These are phyloP conservation scores for Agrilus cyanescens DNA, from an alignment of 2,888 invertebrate species.

Conservation along the genomic window DNA sequence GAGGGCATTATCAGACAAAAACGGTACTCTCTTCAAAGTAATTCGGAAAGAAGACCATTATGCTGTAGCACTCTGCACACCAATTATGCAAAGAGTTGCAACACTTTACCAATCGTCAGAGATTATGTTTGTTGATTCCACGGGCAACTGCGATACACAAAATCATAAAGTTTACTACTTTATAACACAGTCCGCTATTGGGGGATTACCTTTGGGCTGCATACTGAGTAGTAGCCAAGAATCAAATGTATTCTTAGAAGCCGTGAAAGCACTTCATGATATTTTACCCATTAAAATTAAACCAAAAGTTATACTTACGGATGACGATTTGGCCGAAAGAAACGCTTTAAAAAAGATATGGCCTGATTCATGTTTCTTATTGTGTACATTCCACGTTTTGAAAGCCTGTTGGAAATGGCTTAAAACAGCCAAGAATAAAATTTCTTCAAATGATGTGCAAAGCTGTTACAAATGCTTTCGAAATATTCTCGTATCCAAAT, in stretches of 20 bases:
- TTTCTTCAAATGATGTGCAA: not conserved
- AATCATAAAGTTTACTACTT: constrained; percentile 8
- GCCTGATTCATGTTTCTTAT: not conserved
- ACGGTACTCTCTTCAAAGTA: constrained; percentile 5
- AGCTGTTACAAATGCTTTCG: not conserved
- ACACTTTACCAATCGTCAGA: constrained; percentile 5
- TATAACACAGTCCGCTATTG: constrained; percentile 6
- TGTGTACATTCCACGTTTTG: constrained; percentile 1
- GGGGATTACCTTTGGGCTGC: constrained; percentile 7
- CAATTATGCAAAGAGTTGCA: constrained; percentile 10
- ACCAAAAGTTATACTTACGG: constrained; percentile 2
- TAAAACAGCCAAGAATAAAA: not conserved
- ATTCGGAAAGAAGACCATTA: constrained; percentile 7
- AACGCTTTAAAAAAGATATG: not conserved
- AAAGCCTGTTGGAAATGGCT: constrained; percentile 4
- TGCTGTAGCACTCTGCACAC: constrained; percentile 7
- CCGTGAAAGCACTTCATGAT: not conserved
- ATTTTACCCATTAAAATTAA: not conserved
- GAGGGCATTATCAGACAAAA: constrained; percentile 7
- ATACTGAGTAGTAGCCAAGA: constrained; percentile 5
- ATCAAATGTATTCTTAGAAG: not conserved
- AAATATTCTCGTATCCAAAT: not conserved
- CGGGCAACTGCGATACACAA: constrained; percentile 10
- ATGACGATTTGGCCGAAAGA: constrained; percentile 3
- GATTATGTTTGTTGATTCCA: constrained; percentile 11